Percentiles rank a stretch among this genome's conserved stretches.
phyloP scores from a whole-genome alignment of 2,797 vertebrate species.

The Leptoclinus maculatus region DNA sequence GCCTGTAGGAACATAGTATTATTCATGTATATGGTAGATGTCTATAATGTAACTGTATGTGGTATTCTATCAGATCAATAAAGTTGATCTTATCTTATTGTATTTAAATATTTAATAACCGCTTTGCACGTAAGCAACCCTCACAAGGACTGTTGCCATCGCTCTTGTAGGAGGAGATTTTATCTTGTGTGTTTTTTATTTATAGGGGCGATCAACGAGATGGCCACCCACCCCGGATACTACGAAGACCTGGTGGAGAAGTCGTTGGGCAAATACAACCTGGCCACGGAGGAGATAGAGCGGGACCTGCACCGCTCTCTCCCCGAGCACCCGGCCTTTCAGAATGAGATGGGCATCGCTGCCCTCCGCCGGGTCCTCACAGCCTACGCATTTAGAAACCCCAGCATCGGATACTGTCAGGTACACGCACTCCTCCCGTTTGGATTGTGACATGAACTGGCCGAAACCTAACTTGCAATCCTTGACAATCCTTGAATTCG shows the following conservation, averaged over 20 bases:
- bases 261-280: constrained; percentile 97
- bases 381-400: constrained; percentile 97
- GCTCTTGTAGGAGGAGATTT: not conserved
- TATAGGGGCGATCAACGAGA: constrained; percentile 95
- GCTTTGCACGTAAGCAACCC: not conserved
- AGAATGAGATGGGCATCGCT: constrained; percentile 98
- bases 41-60: not conserved
- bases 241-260: constrained; percentile 97
- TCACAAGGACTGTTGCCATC: not conserved
- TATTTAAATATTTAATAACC: not conserved
- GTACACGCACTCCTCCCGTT: constrained; percentile 69
- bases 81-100: not conserved
- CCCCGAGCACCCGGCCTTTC: constrained; percentile 97
- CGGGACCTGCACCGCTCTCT: constrained; percentile 97
- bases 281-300: constrained; percentile 98
- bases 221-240: constrained; percentile 97
- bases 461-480: constrained; percentile 3
- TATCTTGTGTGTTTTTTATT: not conserved
- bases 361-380: constrained; percentile 96
- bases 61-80: not conserved
- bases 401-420: constrained; percentile 99
- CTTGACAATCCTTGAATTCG: not conserved
- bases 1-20: not conserved
- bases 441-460: not conserved
- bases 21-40: not conserved